Base-by-base conservation (phyloP, 2,113 vertebrate genomes). In the Gymnorhina tibicen region DNA sequence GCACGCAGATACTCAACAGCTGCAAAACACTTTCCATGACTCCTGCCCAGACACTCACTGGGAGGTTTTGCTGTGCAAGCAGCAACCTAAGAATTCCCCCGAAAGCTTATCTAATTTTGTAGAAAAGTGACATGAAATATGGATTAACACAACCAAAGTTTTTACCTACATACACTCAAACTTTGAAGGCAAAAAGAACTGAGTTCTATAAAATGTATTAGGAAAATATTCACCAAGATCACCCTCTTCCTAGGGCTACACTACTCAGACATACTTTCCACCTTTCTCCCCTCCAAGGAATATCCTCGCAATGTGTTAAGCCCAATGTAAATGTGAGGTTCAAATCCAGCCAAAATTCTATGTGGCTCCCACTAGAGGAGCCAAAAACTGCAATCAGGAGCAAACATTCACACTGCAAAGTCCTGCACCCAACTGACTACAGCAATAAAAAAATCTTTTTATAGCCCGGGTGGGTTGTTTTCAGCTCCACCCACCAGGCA, bases 361-460 rank as follows among this genome's bases (percentile, higher is more conserved):
- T 1, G 0, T 9, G 1, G 2, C 3, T 69, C 20, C 30, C 14
- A 20, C 18, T 7, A 10, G 10, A 70, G 9, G 0, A 66, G 7
- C 24, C 13, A 68, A 35, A 56, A 60, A 32, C 39, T 16, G 2
- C 28, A 44, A 30, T 3, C 26, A 58, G 46, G 21, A 44, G 3
- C n/a, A 86, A 66, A 6, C 6, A 13, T 0, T 21, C 18, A 46
- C 41, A 16, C 11, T 7, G 0, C 16, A 69, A 35, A 74, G 19
- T 1, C 55, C 60, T 22, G 0, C 37, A 30, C 3, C 5, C 35
- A 30, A 6, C 3, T 8, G 3, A 1, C 16, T 17, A 3, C 1
- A 23, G 26, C 11, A 6, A 4, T 16, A 1, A 3, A 24, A 41
- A 55, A 39, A 37, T 33, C 23, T 60, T 81, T 92, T 90, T 72